Evolutionary conservation across 2,797 vertebrate species (phyloP), one percentile per base, ranked within the genome.

Genomic region (Sebastes oblongus): DNA sequence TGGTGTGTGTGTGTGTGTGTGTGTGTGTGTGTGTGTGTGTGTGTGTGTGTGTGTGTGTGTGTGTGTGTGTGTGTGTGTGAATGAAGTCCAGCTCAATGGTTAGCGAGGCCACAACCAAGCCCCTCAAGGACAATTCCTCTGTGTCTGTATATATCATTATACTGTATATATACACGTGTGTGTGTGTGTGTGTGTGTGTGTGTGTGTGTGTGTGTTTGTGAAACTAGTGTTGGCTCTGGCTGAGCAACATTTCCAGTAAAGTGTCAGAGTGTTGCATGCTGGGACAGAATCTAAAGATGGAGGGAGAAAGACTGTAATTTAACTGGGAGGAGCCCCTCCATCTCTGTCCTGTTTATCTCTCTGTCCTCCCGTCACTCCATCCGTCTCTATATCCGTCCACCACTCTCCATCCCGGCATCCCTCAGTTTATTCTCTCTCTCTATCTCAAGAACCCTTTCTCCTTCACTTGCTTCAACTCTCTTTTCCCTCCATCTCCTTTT

Each of bases 221-320:
- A 39, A 30, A 55, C 56, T 83, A 68, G 72, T 84, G 87, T 88
- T 79, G 77, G 86, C 78, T 72, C 11, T 18, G 62, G 56, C 42
- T 34, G 46, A 34, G 54, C 75, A 60, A 46, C 75, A 46, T 80
- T 95, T 95, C 93, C 94, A 90, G 91, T 93, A 95, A 95, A 89
- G 84, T 88, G 83, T 93, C 84, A 89, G 91, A 89, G 91, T 80
- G 91, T 82, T 92, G 93, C 92, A 95, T 93, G 86, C 88, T 91
- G 91, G 91, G 91, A 92, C 65, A 80, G 72, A 66, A 78, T 87
- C 91, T 93, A 93, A 93, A 93, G 84, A 87, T 83, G 90, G 89
- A 89, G 85, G 75, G 75, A 84, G 65, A 75, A 88, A 75, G 82
- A 77, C 89, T 91, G 86, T 92, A 92, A 93, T 92, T 92, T 86